These are phyloP conservation scores for Drosophila infuscata DNA, from an alignment of 2,888 invertebrate species.

Conservation along the genomic window DNA sequence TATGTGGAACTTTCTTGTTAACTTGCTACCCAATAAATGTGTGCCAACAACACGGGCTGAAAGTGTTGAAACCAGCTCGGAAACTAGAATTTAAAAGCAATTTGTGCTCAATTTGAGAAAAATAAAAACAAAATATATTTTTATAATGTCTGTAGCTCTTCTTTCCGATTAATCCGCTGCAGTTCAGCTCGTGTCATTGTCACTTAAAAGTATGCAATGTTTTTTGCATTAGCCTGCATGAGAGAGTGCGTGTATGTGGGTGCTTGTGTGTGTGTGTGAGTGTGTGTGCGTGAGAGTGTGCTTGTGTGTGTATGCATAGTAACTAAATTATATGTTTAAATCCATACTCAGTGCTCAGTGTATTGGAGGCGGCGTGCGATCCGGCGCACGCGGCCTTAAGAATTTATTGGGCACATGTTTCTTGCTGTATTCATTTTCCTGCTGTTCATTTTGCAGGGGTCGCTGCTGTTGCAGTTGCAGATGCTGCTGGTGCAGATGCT, in stretches of 20 bases:
- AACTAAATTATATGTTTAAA: slow-evolving; percentile 63
- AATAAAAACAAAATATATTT: not conserved
- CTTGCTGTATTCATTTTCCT: slow-evolving; percentile 80
- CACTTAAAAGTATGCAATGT: slow-evolving; percentile 62
- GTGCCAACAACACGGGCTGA: slow-evolving; percentile 24
- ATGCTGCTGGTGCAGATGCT: slow-evolving; percentile 29
- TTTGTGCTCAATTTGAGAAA: not conserved
- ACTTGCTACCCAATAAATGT: slow-evolving; percentile 23
- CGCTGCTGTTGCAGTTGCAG: slow-evolving; percentile 60
- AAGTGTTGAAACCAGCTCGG: not conserved
- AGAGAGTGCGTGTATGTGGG: slow-evolving; percentile 17
- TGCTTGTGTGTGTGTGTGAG: slow-evolving; percentile 17
- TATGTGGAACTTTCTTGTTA: slow-evolving; percentile 38
- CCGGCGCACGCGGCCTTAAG: slow-evolving; percentile 80
- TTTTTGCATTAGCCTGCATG: slow-evolving; percentile 39
- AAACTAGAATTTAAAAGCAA: not conserved
- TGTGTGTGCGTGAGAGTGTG: slow-evolving; percentile 17
- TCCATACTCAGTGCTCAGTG: slow-evolving; percentile 66
- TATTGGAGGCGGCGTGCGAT: slow-evolving; percentile 85
- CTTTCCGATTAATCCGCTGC: slow-evolving; percentile 1
- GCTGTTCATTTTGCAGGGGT: slow-evolving; percentile 65
- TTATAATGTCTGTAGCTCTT: not conserved
- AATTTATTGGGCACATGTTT: slow-evolving; percentile 84
- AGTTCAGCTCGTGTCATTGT: slow-evolving; percentile 19
- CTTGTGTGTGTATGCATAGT: slow-evolving; percentile 38